Percentiles rank a stretch among this genome's conserved stretches.
These are phyloP conservation scores for Cassiopea xamachana DNA, from an alignment of 30 jellyfish, hydroid and myxozoan species.

Conservation along the genomic window DNA sequence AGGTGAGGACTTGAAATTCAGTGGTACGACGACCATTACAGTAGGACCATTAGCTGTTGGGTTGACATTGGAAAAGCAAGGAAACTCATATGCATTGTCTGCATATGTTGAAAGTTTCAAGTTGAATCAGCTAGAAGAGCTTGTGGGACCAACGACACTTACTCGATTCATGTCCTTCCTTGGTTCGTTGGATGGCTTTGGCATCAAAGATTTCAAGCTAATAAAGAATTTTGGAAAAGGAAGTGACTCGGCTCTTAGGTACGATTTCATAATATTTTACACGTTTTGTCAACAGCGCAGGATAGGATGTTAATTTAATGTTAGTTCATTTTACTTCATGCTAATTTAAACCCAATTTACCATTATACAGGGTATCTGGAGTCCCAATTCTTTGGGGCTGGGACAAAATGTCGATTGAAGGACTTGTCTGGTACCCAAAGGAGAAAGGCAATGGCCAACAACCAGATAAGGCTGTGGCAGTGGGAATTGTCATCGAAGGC, in stretches of 20 bases:
- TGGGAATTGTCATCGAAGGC: constrained; percentile 66
- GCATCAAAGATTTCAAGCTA: constrained; percentile 42
- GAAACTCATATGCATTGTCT: constrained; percentile 6
- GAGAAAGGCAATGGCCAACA: constrained; percentile 1
- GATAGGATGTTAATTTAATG: background rate
- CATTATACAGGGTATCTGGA: constrained; percentile 50
- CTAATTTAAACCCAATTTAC: background rate
- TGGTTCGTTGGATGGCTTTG: constrained; percentile 56
- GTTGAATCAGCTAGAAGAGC: constrained; percentile 25
- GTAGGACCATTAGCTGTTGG: constrained; percentile 60
- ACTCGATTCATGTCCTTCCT: background rate
- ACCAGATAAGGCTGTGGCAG: constrained; percentile 47
- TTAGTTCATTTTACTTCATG: background rate
- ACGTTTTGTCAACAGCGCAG: background rate
- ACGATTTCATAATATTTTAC: background rate
- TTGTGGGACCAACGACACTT: constrained; percentile 13
- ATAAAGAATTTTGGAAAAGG: constrained; percentile 31
- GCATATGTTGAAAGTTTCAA: constrained; percentile 31
- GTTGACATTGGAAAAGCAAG: constrained; percentile 36
- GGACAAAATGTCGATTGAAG: constrained; percentile 33
- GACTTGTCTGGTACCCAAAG: constrained; percentile 50
- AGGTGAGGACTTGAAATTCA: constrained; percentile 40
- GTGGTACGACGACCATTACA: constrained; percentile 58
- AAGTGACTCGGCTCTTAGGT: constrained; percentile 35
- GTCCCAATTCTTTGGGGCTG: constrained; percentile 58